Evolutionary conservation across 2,113 vertebrate species (phyloP).

Genomic region (Tragelaphus scriptus): DNA sequence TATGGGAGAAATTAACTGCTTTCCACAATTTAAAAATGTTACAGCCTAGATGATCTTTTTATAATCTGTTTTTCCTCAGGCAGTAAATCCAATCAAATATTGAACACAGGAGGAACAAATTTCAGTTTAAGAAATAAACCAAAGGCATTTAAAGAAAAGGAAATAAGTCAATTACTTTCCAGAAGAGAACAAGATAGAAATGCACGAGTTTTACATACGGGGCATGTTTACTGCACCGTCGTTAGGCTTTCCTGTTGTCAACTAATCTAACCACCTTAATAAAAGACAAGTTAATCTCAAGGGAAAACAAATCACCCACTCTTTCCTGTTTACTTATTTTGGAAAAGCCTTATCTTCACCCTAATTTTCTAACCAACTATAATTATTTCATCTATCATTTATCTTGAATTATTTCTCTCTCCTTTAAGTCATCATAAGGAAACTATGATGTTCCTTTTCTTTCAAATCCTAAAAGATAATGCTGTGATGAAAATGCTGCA

Average conservation of each 20-base stretch:
- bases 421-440: neutral
- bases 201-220: rapidly evolving
- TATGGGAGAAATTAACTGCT: neutral
- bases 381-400: neutral
- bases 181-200: neutral
- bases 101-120: neutral
- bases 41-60: neutral
- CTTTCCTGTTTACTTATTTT: too few relatives aligned
- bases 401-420: neutral
- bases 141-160: neutral
- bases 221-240: rapidly evolving
- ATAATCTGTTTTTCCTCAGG: neutral
- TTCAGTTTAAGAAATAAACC: slow-evolving; percentile 4
- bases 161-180: neutral
- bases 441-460: neutral
- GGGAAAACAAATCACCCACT: neutral
- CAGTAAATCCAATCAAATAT: slow-evolving; percentile 39
- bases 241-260: neutral
- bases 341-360: neutral
- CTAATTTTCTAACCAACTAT: neutral
- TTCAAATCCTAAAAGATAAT: neutral
- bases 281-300: neutral
- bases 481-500: neutral
- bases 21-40: neutral
- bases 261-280: neutral